Evolutionary conservation across 2,888 invertebrate species (phyloP).

Genomic region (Aphodius granarius): DNA sequence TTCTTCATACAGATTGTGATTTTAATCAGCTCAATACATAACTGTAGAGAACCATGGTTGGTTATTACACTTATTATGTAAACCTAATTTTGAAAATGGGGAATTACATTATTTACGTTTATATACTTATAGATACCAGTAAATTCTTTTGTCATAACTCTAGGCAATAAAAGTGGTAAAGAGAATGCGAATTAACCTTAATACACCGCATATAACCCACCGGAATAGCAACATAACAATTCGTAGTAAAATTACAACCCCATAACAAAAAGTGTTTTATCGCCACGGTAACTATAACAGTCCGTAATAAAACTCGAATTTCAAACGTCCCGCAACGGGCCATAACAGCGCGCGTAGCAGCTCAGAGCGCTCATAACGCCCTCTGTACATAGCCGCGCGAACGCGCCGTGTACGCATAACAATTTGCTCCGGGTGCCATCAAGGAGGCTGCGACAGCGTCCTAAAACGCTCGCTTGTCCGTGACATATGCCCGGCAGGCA

Average conservation of each 20-base stretch:
- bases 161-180: not conserved
- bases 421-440: not conserved
- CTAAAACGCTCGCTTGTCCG: conserved; percentile 27
- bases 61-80: too few species aligned
- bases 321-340: not conserved
- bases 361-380: not conserved
- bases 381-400: not conserved
- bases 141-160: not conserved
- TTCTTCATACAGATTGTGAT: too few species aligned
- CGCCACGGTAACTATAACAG: not conserved
- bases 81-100: too few species aligned
- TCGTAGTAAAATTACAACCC: not conserved
- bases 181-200: not conserved
- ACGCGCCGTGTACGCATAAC: not conserved
- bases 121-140: not conserved
- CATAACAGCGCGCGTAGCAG: not conserved
- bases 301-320: not conserved
- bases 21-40: too few species aligned
- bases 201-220: not conserved
- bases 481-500: conserved; percentile 37
- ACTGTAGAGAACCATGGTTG: too few species aligned
- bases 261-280: not conserved
- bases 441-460: conserved; percentile 14
- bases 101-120: too few species aligned
- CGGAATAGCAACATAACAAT: not conserved